phyloP scores from a whole-genome alignment of 2,888 invertebrate species.

The Acrobasis consociella region DNA sequence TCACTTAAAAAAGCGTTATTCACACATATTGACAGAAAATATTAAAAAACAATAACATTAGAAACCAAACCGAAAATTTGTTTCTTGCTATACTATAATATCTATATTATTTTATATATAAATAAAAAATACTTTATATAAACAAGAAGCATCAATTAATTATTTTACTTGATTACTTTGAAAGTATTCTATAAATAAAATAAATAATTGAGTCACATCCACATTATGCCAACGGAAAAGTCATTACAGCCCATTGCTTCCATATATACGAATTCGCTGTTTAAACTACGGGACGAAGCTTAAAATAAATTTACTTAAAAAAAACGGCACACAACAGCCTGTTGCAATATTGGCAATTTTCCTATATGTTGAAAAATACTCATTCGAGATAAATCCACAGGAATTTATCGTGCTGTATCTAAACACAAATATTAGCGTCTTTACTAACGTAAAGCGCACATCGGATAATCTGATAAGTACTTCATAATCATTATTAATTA shows the following conservation, averaged over 20 bases:
- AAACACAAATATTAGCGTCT: not conserved
- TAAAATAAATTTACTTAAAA: constrained; percentile 69
- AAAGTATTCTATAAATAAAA: not conserved
- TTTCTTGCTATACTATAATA: too few species aligned
- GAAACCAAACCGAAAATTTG: too few species aligned
- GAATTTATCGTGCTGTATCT: not conserved
- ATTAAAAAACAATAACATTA: too few species aligned
- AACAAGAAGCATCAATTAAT: too few species aligned
- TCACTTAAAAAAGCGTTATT: not conserved
- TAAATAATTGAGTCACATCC: constrained; percentile 46
- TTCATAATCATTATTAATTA: constrained; percentile 50
- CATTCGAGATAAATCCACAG: too few species aligned
- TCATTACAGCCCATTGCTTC: constrained; percentile 69
- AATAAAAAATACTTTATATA: too few species aligned
- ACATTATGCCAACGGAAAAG: constrained; percentile 49
- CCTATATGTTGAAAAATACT: constrained; percentile 1
- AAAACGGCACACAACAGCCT: constrained; percentile 42
- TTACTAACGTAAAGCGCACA: not conserved
- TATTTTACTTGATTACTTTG: not conserved
- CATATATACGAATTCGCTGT: constrained; percentile 66
- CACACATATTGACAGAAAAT: not conserved
- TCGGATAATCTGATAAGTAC: constrained; percentile 18
- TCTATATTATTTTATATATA: too few species aligned
- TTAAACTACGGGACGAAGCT: constrained; percentile 63
- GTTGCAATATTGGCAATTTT: constrained; percentile 20